A percentile compares a stretch with the other conserved stretches of the same genome.
Conservation (phyloP, 2,888 invertebrate genomes). For the Pomacea canaliculata region DNA sequence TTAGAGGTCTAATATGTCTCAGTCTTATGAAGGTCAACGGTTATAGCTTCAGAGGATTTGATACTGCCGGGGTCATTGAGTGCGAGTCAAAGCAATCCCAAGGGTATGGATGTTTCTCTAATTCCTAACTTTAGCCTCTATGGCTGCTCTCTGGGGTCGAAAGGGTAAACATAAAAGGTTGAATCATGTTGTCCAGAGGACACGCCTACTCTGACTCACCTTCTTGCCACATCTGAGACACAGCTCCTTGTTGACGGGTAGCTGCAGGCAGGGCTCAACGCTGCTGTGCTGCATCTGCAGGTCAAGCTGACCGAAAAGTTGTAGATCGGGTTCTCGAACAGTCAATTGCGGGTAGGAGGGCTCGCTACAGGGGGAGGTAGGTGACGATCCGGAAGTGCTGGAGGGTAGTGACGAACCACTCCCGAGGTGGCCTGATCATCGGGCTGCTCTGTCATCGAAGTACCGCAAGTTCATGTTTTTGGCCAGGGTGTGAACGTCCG, state of each 20-base stretch:
- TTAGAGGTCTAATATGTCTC: too few species aligned
- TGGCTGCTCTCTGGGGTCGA: too few species aligned
- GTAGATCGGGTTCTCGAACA: neutral
- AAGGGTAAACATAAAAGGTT: too few species aligned
- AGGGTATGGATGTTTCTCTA: too few species aligned
- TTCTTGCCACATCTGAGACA: slow-evolving; percentile 52
- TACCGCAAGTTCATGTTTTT: neutral
- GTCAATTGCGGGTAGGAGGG: neutral
- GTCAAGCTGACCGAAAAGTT: neutral
- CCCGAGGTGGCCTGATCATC: slow-evolving; percentile 18
- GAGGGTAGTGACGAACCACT: slow-evolving; percentile 9
- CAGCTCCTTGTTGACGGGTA: slow-evolving; percentile 33
- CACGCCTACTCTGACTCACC: slow-evolving; percentile 23
- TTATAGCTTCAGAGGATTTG: too few species aligned
- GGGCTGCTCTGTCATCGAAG: neutral
- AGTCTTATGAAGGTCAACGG: too few species aligned
- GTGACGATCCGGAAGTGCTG: slow-evolving; percentile 12
- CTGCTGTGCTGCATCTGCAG: too few species aligned
- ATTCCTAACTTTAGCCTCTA: too few species aligned
- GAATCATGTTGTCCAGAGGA: too few species aligned
- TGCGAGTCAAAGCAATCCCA: too few species aligned
- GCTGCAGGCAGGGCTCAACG: slow-evolving; percentile 22
- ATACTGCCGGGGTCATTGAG: too few species aligned
- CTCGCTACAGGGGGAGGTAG: slow-evolving; percentile 17
- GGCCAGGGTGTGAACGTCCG: neutral